Base-by-base conservation (phyloP, 2,888 invertebrate genomes). In the Drosophila fulvimacula region DNA sequence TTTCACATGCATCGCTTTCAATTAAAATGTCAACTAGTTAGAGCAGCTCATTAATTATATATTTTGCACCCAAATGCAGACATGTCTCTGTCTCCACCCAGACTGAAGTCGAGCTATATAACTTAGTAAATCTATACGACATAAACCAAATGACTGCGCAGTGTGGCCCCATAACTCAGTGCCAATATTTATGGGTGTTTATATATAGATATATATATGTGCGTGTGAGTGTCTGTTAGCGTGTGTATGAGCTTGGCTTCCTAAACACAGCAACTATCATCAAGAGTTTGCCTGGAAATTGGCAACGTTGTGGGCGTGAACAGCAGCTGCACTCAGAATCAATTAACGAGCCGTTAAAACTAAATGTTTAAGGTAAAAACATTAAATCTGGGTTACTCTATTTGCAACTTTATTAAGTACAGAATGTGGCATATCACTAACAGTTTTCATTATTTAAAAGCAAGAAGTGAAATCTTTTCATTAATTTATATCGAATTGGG, bases 21-120 rank as follows among this genome's bases (percentile, higher is more conserved):
- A 85, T 89, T 88, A 83, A 83, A 74, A 69, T 68, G 75, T 81
- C 84, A 88, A 69, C 62, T 76, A 69, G 55, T 65, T 69, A 65
- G 62, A 53, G 52, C 44, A 71, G 39, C 73, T 70, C 79, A 87
- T 87, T 88, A 79, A 81, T 85, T 68, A 77, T 81, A 79, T 59
- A 79, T 82, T 74, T 71, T 58, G 59, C 56, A 73, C 27, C 57
- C 32, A n/a, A 27, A 13, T 21, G 5, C 21, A 36, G 21, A 7
- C 34, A n/a, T 5, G n/a, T n/a, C n/a, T 13, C 9, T 17, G 10
- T 5, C 10, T 9, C 9, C 15, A 36, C 2, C 21, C 42, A 39
- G 39, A 15, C 27, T 19, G 17, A 36, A 24, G n/a, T 19, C 19
- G 53, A 57, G 24, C n/a, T n/a, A 42, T 46, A 49, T 36, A 46